These are phyloP conservation scores for Acanthurus lineatus DNA, from an alignment of 2,797 vertebrate genomes.

Conservation along the genomic window DNA sequence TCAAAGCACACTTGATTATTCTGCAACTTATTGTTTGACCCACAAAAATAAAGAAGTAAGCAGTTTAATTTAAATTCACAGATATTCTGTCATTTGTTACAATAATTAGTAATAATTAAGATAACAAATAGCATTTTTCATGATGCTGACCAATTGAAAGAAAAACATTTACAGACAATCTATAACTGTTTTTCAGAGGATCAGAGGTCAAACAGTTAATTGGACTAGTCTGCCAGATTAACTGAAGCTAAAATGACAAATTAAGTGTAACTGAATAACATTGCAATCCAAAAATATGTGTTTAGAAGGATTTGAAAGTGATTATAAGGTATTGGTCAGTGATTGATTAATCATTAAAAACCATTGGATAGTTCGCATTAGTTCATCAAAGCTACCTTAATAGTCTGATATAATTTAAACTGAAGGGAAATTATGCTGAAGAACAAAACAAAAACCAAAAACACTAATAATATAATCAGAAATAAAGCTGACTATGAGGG, in stretches of 20 bases:
- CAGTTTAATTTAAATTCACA: too few species aligned
- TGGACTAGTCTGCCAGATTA: background rate
- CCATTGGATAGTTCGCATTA: too few species aligned
- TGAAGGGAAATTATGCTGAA: background rate
- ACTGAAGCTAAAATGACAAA: background rate
- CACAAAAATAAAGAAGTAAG: too few species aligned
- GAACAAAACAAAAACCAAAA: background rate
- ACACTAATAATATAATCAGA: background rate
- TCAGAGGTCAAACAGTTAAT: conserved; percentile 1
- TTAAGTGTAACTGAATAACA: background rate
- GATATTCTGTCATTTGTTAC: too few species aligned
- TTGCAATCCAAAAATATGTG: background rate
- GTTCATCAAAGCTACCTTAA: too few species aligned
- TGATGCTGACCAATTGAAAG: too few species aligned
- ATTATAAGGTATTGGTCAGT: background rate
- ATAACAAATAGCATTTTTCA: too few species aligned
- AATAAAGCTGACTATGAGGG: background rate
- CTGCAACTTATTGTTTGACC: too few species aligned
- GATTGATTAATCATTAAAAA: background rate
- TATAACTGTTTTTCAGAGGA: background rate
- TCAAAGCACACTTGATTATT: too few species aligned
- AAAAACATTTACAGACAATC: background rate
- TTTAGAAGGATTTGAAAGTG: background rate
- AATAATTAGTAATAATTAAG: too few species aligned
- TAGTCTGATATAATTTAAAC: background rate